Conservation (phyloP, 2,113 vertebrate genomes). For the Nycticebus coucang region DNA sequence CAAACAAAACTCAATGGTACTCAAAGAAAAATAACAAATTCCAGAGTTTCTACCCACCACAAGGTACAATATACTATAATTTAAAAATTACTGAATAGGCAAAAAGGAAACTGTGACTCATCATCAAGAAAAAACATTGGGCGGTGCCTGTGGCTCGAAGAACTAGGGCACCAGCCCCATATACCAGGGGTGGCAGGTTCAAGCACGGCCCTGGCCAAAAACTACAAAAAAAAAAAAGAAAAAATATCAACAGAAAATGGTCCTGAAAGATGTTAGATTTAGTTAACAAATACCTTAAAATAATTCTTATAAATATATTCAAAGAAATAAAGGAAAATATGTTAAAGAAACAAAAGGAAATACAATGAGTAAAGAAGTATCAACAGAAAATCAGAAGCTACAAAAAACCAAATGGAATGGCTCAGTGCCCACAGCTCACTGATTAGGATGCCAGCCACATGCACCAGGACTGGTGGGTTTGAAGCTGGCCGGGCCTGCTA, state of each 20-base stretch:
- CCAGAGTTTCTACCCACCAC: not conserved
- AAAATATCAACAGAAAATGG: not conserved
- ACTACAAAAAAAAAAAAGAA: too few relatives aligned
- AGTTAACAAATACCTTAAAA: constrained; percentile 15
- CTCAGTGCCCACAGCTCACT: too few relatives aligned
- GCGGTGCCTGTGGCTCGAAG: too few relatives aligned
- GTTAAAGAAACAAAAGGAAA: not conserved
- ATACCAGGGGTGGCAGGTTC: too few relatives aligned
- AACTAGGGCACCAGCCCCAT: too few relatives aligned
- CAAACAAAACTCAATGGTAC: constrained; percentile 31
- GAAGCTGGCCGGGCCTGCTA: too few relatives aligned
- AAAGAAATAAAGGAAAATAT: not conserved
- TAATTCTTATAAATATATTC: not conserved
- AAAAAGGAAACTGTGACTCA: constrained; percentile 14
- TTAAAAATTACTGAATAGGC: not conserved
- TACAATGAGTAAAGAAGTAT: not conserved
- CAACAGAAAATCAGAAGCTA: not conserved
- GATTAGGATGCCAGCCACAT: too few relatives aligned
- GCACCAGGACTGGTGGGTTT: too few relatives aligned
- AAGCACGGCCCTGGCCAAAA: too few relatives aligned
- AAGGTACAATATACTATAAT: not conserved
- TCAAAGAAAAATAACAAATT: constrained; percentile 39
- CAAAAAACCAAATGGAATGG: not conserved
- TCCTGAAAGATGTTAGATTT: not conserved
- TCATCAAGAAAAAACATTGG: not conserved